Conservation (phyloP, 2,113 vertebrate species). For the Rallus limicola region DNA sequence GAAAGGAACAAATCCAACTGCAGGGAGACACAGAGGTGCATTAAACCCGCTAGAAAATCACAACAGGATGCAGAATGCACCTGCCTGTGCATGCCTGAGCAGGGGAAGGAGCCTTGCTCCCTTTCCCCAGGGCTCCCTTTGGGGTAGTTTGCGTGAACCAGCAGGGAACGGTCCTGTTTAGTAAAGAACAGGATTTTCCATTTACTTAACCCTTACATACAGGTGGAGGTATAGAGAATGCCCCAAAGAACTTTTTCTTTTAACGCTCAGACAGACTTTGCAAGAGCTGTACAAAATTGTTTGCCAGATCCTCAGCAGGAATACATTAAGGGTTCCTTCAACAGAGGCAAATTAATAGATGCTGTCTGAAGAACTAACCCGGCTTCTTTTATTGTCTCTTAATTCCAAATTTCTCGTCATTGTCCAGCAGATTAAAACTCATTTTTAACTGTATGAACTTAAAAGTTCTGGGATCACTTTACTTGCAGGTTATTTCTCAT, state of each 20-base stretch:
- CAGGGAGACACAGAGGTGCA: slow-evolving; percentile 19
- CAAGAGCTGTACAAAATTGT: background rate
- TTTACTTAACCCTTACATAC: slow-evolving; percentile 20
- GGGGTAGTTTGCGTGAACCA: slow-evolving; percentile 28
- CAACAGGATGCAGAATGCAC: slow-evolving; percentile 42
- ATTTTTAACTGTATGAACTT: slow-evolving; percentile 17
- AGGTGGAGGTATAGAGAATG: background rate
- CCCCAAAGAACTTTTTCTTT: background rate
- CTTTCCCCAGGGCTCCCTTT: slow-evolving; percentile 1
- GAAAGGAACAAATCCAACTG: background rate
- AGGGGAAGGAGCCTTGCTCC: background rate
- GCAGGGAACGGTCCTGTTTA: slow-evolving; percentile 8
- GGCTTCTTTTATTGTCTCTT: slow-evolving; percentile 24
- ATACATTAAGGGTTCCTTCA: background rate
- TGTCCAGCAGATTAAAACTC: slow-evolving; percentile 31
- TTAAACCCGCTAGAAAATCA: slow-evolving; percentile 31
- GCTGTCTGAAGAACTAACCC: background rate
- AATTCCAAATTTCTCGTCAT: slow-evolving; percentile 48
- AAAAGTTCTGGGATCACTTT: slow-evolving; percentile 40
- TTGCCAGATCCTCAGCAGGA: slow-evolving; percentile 29
- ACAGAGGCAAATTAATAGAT: background rate
- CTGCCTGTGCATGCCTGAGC: background rate
- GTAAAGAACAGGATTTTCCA: slow-evolving; percentile 46
- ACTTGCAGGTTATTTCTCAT: slow-evolving; percentile 42
- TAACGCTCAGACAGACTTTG: background rate